A percentile compares a stretch with the other conserved stretches of the same genome.
phyloP scores from a whole-genome alignment of 2,797 vertebrate species.

The Xenops minutus region DNA sequence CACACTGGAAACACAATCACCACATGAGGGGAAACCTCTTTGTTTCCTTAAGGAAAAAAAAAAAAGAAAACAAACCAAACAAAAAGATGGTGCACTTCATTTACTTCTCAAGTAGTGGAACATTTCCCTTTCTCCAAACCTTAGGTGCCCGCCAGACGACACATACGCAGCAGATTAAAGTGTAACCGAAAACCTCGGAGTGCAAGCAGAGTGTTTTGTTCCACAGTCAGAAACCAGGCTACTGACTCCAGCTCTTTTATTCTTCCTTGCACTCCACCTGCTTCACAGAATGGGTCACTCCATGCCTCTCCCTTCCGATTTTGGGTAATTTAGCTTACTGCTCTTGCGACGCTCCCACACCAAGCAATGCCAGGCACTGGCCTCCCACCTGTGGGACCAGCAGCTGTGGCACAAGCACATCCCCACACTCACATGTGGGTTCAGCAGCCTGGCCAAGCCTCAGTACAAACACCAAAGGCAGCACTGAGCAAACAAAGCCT shows the following conservation, averaged over 20 bases:
- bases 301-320: background rate
- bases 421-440: fast-evolving
- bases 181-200: background rate
- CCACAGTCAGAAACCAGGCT: background rate
- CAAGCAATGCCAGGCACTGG: background rate
- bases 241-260: background rate
- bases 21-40: fast-evolving
- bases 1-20: background rate
- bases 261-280: background rate
- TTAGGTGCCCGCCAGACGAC: background rate
- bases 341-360: background rate
- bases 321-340: background rate
- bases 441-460: background rate
- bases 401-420: background rate
- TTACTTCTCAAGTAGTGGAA: background rate
- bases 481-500: background rate
- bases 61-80: background rate
- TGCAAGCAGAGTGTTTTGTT: background rate
- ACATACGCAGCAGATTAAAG: background rate
- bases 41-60: background rate
- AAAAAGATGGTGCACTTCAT: background rate
- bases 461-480: background rate
- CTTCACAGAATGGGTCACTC: background rate
- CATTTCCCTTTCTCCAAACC: background rate
- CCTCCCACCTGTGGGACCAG: background rate